These are phyloP conservation scores for Bombus polaris DNA, from an alignment of 1,140 invertebrate genomes.

Conservation along the genomic window DNA sequence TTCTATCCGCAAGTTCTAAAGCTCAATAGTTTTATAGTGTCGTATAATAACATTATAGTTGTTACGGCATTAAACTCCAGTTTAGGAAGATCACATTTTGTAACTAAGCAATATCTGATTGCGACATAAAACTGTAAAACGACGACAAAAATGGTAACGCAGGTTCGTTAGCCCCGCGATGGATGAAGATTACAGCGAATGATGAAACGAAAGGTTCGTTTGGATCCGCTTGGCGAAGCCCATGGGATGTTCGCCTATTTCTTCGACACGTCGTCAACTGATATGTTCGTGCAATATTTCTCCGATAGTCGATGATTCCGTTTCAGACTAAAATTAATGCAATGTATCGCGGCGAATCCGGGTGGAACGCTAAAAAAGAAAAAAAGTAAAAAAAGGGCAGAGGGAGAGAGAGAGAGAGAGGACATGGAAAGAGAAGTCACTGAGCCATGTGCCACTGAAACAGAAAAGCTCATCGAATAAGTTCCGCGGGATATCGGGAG, in stretches of 20 bases:
- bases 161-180: background rate
- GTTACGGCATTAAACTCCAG: too few species aligned
- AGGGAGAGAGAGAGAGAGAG: background rate
- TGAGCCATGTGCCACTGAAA: constrained; percentile 34
- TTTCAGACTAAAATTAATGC: constrained; percentile 43
- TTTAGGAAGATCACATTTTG: background rate
- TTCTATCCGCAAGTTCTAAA: background rate
- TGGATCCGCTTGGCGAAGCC: background rate
- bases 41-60: too few species aligned
- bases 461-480: constrained; percentile 33
- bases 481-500: background rate
- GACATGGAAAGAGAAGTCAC: background rate
- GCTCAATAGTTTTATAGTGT: background rate
- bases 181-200: constrained; percentile 1
- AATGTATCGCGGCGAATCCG: background rate
- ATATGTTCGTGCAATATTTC: constrained; percentile 35
- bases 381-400: background rate
- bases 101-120: constrained; percentile 14
- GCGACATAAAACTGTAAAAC: background rate
- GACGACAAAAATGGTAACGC: background rate
- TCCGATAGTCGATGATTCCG: constrained; percentile 30
- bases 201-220: constrained; percentile 25
- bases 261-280: constrained; percentile 31
- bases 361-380: background rate
- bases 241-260: constrained; percentile 20